Evolutionary conservation across 1,140 invertebrate species (phyloP).

Genomic region (Trypoxylus dichotomus): DNA sequence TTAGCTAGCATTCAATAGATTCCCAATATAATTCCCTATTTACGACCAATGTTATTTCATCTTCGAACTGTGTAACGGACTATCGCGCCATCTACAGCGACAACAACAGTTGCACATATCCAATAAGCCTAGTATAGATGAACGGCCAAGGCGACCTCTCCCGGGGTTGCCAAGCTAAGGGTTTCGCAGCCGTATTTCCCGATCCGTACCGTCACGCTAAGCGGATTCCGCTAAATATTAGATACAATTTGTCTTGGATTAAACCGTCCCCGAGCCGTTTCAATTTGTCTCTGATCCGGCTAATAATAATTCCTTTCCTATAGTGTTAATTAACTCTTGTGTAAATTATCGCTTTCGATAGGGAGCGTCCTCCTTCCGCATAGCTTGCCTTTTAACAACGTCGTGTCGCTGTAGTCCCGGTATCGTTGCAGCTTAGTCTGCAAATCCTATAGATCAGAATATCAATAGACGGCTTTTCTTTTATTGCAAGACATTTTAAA

Average conservation of each 20-base stretch:
- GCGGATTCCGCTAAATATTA: slow-evolving; percentile 51
- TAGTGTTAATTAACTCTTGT: slow-evolving; percentile 1
- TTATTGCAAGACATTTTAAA: too few species aligned
- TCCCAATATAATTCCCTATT: too few species aligned
- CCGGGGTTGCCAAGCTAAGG: neutral
- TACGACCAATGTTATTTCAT: neutral
- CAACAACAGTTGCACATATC: neutral
- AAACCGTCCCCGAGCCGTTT: slow-evolving; percentile 32
- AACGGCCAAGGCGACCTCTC: neutral
- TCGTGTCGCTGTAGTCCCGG: too few species aligned
- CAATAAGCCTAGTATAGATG: too few species aligned
- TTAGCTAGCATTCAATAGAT: too few species aligned
- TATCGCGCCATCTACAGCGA: neutral
- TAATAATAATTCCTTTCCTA: slow-evolving; percentile 43
- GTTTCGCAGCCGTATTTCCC: neutral
- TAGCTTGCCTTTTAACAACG: too few species aligned
- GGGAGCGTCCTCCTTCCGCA: too few species aligned
- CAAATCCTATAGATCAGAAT: too few species aligned
- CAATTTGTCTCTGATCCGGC: slow-evolving; percentile 45
- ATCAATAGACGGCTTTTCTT: too few species aligned
- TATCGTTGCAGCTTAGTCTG: too few species aligned
- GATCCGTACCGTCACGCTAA: slow-evolving; percentile 32
- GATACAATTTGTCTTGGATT: slow-evolving; percentile 51
- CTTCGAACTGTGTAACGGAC: neutral
- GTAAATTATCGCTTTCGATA: neutral